A percentile compares a stretch with the other conserved stretches of the same genome.
Evolutionary conservation across 2,113 vertebrate species (phyloP).

Genomic region (Papio anubis): DNA sequence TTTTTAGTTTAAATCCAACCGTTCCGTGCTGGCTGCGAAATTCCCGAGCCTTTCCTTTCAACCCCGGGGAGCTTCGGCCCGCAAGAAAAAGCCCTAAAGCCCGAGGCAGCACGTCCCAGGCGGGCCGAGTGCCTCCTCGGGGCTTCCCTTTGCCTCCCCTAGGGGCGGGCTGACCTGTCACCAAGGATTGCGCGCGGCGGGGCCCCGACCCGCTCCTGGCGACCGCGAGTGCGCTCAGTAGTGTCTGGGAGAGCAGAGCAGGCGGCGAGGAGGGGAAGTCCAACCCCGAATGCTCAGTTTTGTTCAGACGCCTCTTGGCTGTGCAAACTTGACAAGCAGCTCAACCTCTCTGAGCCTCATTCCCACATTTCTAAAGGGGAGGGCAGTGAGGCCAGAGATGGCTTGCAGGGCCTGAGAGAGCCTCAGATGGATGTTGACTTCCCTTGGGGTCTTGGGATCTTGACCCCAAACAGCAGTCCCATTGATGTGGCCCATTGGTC

Average conservation of each 20-base stretch:
- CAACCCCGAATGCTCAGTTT: fast-evolving
- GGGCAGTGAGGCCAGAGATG: background rate
- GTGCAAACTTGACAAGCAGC: background rate
- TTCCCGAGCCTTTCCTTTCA: background rate
- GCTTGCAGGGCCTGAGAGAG: no score
- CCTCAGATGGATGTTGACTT: background rate
- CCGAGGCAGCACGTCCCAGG: background rate
- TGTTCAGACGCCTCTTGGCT: background rate
- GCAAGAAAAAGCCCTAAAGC: background rate
- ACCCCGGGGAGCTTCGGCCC: background rate
- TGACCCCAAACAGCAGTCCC: background rate
- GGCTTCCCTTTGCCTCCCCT: background rate
- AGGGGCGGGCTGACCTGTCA: background rate
- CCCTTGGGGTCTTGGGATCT: background rate
- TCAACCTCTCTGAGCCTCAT: background rate
- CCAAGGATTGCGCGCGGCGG: background rate
- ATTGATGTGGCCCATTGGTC: background rate
- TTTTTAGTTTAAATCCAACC: constrained; percentile 48
- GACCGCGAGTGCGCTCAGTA: background rate
- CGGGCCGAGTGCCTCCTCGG: background rate
- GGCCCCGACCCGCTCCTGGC: background rate
- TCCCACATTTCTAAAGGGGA: background rate
- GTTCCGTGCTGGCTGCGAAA: background rate
- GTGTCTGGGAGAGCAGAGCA: background rate
- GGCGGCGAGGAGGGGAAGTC: background rate